Evolutionary conservation across 1,140 invertebrate genomes (phyloP), one percentile per base, ranked within the genome.

Genomic region (Drosophila sucinea): DNA sequence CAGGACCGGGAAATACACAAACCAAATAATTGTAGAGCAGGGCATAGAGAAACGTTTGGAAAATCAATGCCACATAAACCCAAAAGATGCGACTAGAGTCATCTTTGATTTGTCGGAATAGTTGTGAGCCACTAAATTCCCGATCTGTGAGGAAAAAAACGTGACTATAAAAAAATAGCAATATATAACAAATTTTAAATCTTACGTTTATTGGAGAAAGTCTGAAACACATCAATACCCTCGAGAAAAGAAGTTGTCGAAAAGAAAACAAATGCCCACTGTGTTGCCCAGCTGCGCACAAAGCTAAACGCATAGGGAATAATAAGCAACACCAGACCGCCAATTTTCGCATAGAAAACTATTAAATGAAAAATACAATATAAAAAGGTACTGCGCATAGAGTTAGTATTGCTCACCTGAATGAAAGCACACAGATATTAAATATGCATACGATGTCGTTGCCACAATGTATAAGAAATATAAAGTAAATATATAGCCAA

Each of bases 271-370:
- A 64, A 85, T 2, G 81, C 71, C 30, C 81, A 1, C 0, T 60
- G 47, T 10, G 78, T 73, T 7, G 86, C 51, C 73, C 67, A 85
- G 38, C 77, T 81, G 32, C 70, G 65, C 6, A 78, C 76, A 61
- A 91, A 80, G 29, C 64, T 78, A 33, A 91, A 90, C 60, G 86
- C 65, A 61, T 84, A 90, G 8, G 91, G 91, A 62, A 85, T 85
- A 32, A 91, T 60, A 4, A 91, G 60, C 33, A 91, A 41, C 1
- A 90, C 67, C 29, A 89, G 67, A 11, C 91, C 90, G 3, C 91
- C 90, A 56, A 90, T 75, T 77, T 91, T 92, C 0, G 91, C 91
- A 74, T 91, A 92, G 38, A 90, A 92, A 6, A 92, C 91, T 92
- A 60, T 27, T 0, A 67, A 70, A 44, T 7, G 11, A 5, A 61